Percentiles rank a stretch among this genome's conserved stretches.
Conservation (phyloP, 2,113 vertebrate species). For the Corythornis cristatus region DNA sequence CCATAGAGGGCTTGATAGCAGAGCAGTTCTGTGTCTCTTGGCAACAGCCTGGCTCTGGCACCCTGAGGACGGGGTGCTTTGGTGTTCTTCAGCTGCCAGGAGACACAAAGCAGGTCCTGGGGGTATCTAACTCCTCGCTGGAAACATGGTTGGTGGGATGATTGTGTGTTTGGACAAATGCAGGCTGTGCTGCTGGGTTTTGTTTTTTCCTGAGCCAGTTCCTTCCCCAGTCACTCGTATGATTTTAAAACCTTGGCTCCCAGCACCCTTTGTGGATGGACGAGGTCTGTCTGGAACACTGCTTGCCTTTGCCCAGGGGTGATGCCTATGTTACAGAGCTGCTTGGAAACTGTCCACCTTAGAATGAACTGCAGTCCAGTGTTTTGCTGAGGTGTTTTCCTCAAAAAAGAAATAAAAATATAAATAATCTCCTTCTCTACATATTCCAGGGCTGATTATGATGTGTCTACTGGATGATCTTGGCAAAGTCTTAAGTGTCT, state of each 20-base stretch:
- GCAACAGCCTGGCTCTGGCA: slow-evolving; percentile 66
- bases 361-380: background rate
- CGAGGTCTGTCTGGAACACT: background rate
- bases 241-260: background rate
- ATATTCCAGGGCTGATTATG: background rate
- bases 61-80: slow-evolving; percentile 17
- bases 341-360: background rate
- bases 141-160: background rate
- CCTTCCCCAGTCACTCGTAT: background rate
- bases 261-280: background rate
- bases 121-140: background rate
- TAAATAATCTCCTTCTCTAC: background rate
- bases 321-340: background rate
- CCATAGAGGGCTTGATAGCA: slow-evolving; percentile 26
- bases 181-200: background rate
- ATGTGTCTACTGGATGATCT: background rate
- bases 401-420: background rate
- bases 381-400: background rate
- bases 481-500: slow-evolving; percentile 16
- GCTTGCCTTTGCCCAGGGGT: background rate
- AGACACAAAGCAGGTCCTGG: background rate
- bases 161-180: background rate
- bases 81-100: slow-evolving; percentile 47
- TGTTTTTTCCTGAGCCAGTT: background rate
- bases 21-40: slow-evolving; percentile 69